Evolutionary conservation across 1,140 invertebrate species (phyloP), one percentile per base, ranked within the genome.

Genomic region (Drosophila tsacasi): DNA sequence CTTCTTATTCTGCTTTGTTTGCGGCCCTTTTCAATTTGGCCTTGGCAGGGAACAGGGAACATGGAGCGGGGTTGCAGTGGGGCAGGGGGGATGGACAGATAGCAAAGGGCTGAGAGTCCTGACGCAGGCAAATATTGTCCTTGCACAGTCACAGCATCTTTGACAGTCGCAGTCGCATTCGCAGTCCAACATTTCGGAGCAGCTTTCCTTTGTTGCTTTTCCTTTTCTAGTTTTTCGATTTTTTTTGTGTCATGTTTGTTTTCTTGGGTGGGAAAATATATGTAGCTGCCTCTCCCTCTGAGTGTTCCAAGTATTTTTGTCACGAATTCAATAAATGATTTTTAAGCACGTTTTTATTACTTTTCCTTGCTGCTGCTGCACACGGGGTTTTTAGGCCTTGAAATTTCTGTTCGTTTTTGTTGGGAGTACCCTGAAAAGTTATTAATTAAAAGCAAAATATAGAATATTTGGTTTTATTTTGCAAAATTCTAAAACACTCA

Each of bases 311-410:
- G 69, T 86, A 92, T 83, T 92, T 92, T 79, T 92, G 82, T 90
- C 89, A 83, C 89, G 79, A 86, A 78, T 83, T 92, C 90, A 90
- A 91, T 91, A 81, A 91, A 85, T 74, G 84, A 92, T 76, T 90
- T 90, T 91, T 85, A 91, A 90, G 89, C 84, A 80, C 69, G 49
- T 76, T 82, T 91, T 92, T 92, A 92, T 92, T 92, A 85, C 77
- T 84, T 87, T 87, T 83, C 40, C 68, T 58, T 62, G 61, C 47
- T 85, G 46, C 46, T 47, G 79, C 59, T 77, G 57, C 67, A 76
- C 35, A 46, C 23, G 37, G 23, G 6, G 27, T 19, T 52, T 37
- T 66, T 27, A 76, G 80, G 71, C 81, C 64, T 27, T 54, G 44
- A 6, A 32, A 9, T 61, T 32, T n/a, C 1, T 12, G 21, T 21